Base-by-base conservation (phyloP, 2,797 vertebrate species). In the Cossypha dichroa region DNA sequence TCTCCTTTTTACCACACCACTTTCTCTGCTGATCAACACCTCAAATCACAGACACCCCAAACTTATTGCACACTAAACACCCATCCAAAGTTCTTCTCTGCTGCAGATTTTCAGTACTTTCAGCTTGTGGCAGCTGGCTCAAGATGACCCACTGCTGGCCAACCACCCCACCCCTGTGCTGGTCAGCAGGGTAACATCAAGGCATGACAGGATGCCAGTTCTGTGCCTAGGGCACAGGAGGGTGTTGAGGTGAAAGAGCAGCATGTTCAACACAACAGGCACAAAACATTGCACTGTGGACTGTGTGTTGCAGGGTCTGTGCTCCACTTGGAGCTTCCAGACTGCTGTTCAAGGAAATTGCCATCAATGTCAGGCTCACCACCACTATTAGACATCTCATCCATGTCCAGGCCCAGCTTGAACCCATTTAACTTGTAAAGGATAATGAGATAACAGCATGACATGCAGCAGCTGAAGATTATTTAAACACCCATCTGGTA, bases 391-490 rank as follows among this genome's bases (percentile, higher is more conserved):
- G 91, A 91, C 85, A 88, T 93, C 94, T 88, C 90, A 84, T 78
- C 92, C 83, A 59, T 94, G 90, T 95, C 93, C 33, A 18, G 72
- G 85, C 92, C 85, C 94, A 96, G 95, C 95, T 96, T 97, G 95
- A 96, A 93, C 64, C 78, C 84, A 97, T 97, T 96, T 96, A 92
- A 89, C 84, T 95, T 93, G 93, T 96, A 94, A 88, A 3, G 54
- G 86, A 89, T 96, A 95, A 96, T 95, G 95, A 95, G 96, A 96
- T 96, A 97, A 96, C 94, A 96, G 90, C 87, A 96, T 95, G 92
- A 96, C 92, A 95, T 93, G 84, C 78, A 96, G 92, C 94, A 97
- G 89, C 89, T 95, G 95, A 94, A 93, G 94, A 90, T 96, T 96
- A 92, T 94, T 96, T 96, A 91, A 95, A 91, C 86, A 93, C 58